These are phyloP conservation scores for Arctopsyche grandis DNA, from an alignment of 1,140 invertebrate genomes.

Conservation along the genomic window DNA sequence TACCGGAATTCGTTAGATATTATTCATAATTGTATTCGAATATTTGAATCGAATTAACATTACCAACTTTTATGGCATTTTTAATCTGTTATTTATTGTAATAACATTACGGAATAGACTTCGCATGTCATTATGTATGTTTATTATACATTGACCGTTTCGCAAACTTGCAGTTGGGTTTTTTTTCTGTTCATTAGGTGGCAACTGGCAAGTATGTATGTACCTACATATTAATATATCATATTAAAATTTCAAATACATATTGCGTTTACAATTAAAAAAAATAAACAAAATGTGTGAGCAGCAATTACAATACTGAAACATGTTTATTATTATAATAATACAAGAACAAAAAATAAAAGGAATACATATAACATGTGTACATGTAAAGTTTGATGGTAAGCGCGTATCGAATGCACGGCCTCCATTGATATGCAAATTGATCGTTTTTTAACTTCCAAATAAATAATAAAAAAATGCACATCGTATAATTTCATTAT, in stretches of 20 bases:
- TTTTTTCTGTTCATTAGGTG: too few species aligned
- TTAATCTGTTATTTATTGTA: not conserved
- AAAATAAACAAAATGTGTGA: not conserved
- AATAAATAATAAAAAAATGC: slow-evolving; percentile 17
- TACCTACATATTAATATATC: too few species aligned
- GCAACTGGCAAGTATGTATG: too few species aligned
- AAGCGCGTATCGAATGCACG: slow-evolving; percentile 11
- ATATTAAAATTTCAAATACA: not conserved
- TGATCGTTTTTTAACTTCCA: not conserved
- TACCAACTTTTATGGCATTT: too few species aligned
- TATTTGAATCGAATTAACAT: not conserved
- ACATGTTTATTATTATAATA: too few species aligned
- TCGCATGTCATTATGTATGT: slow-evolving; percentile 5
- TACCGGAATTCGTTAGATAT: too few species aligned
- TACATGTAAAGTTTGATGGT: too few species aligned
- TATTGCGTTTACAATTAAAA: not conserved
- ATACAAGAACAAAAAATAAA: too few species aligned
- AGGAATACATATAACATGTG: too few species aligned
- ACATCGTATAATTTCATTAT: slow-evolving; percentile 23
- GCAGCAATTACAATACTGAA: not conserved
- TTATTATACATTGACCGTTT: not conserved
- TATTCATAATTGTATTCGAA: not conserved
- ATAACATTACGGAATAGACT: not conserved
- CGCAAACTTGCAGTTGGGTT: too few species aligned
- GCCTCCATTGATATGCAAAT: slow-evolving; percentile 25